These are phyloP conservation scores for Batillaria attramentaria DNA, from an alignment of 1,140 invertebrate species.

Conservation along the genomic window DNA sequence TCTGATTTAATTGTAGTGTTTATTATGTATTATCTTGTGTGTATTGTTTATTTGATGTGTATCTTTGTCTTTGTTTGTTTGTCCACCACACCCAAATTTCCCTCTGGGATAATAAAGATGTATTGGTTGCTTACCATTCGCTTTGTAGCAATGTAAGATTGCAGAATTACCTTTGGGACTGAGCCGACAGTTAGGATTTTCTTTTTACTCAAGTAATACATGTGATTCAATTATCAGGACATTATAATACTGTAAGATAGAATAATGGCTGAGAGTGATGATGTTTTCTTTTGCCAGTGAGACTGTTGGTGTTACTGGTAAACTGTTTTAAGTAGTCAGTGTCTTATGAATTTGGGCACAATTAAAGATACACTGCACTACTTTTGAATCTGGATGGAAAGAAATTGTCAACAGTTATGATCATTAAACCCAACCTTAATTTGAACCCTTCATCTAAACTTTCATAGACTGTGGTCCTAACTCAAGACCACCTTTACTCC, in stretches of 20 bases:
- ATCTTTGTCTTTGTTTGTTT: no score
- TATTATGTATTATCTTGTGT: no score
- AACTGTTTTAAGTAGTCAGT: background rate
- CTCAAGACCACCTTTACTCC: background rate
- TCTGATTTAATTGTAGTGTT: no score
- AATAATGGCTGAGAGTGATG: no score
- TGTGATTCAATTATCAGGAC: no score
- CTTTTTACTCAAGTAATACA: background rate
- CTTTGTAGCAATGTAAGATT: constrained; percentile 13
- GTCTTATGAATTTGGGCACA: background rate
- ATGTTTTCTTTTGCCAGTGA: no score
- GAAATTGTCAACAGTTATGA: background rate
- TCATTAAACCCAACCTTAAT: background rate
- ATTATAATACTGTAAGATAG: no score
- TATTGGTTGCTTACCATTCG: no score
- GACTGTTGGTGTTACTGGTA: no score
- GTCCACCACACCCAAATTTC: no score
- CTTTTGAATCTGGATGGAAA: background rate
- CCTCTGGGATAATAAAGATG: no score
- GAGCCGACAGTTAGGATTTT: background rate
- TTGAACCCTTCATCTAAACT: background rate
- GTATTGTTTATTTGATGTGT: no score
- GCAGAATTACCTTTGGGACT: constrained; percentile 22
- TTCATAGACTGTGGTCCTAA: background rate
- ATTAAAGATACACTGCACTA: background rate